Base-by-base conservation (phyloP, 1,140 invertebrate genomes). In the Aculops lycopersici region DNA sequence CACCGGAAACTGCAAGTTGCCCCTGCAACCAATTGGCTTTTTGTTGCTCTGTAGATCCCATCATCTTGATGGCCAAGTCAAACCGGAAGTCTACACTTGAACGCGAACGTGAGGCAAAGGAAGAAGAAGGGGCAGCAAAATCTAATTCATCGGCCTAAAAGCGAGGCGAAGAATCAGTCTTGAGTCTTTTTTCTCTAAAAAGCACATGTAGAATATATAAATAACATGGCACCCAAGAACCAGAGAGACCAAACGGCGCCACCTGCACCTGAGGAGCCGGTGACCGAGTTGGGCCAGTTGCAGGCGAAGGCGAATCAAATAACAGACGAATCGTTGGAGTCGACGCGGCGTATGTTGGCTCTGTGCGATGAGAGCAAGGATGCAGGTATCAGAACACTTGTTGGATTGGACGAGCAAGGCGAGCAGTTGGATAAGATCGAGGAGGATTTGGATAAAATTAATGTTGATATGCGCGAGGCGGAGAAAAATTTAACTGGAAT, bases 361-460 rank as follows among this genome's bases (percentile, higher is more conserved):
- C 12, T 38, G 37, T n/a, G n/a, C 37, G 37, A 38, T 8, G 37
- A 38, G 16, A 38, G n/a, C 37, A 16, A 38, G 5, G 8, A 38
- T 8, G 17, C 16, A 8, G 37, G 37, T 18, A 18, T 38, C 16
- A 16, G 8, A 16, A 38, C 37, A 18, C 16, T 38, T 5, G 16
- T 8, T 8, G 8, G 16, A 8, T 18, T 38, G 16, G 37, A 38
- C 16, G 37, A 38, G 37, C 37, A 38, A 18, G 37, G 37, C 37
- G 8, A 8, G 5, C 8, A 38, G 37, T 16, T 38, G 8, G 16
- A 38, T 18, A 5, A 16, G 8, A 16, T 38, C 16, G 37, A 38
- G 37, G n/a, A 38, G 37, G 37, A 38, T 16, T 16, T 38, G 8
- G 37, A 38, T 16, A 38, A n/a, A 8, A 38, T 38, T 15, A 16